Percentiles rank a stretch among this genome's conserved stretches.
Conservation (phyloP, 2,113 vertebrate species). For the Monopterus albus region DNA sequence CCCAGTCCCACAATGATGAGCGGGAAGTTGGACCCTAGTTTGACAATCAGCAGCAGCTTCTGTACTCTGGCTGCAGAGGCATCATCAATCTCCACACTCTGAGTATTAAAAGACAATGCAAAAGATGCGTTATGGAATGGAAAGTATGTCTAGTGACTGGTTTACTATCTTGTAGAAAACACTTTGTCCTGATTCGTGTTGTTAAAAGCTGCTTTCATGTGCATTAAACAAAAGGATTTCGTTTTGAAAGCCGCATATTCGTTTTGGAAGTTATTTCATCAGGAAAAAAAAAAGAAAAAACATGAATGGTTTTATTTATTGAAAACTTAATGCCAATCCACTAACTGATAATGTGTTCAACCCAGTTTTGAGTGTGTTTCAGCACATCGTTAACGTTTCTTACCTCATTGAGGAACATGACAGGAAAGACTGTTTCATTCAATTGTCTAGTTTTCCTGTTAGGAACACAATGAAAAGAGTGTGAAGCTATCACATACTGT, state of each 20-base stretch:
- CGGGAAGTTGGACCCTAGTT: conserved; percentile 76
- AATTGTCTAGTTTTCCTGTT: conserved; percentile 70
- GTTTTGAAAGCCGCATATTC: too few species aligned
- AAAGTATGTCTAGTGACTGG: background rate
- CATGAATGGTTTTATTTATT: too few species aligned
- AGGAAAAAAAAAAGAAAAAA: too few species aligned
- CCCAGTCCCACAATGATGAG: conserved; percentile 78
- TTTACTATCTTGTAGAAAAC: too few species aligned
- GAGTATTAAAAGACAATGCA: background rate
- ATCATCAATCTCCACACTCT: conserved; percentile 82
- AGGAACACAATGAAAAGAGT: background rate
- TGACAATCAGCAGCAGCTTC: conserved; percentile 75
- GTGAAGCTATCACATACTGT: background rate
- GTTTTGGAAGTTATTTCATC: too few species aligned
- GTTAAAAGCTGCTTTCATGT: background rate
- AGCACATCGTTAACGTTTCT: conserved; percentile 4
- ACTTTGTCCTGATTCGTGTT: background rate
- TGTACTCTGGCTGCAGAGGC: conserved; percentile 71
- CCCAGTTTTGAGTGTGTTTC: too few species aligned
- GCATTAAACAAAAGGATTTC: background rate
- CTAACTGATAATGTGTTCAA: too few species aligned
- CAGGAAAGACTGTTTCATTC: conserved; percentile 77
- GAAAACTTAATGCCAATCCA: too few species aligned
- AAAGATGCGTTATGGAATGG: background rate
- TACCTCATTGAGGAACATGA: conserved; percentile 85